These are phyloP conservation scores for Spermophilus dauricus DNA, from an alignment of 2,113 vertebrate species.

Conservation along the genomic window DNA sequence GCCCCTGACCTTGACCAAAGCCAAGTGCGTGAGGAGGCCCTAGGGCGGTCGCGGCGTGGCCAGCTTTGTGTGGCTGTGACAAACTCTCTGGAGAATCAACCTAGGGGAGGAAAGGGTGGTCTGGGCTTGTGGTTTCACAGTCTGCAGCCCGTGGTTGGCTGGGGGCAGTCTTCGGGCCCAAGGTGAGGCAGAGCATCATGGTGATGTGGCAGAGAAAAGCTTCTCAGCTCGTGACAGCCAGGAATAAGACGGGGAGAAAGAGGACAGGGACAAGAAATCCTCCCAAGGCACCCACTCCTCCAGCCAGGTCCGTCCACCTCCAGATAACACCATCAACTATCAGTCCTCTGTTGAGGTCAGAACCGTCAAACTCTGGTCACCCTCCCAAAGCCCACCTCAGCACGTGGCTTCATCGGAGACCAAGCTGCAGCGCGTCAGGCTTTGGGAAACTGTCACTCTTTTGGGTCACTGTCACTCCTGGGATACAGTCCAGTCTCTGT, in stretches of 20 bases:
- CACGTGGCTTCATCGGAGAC: too few species aligned
- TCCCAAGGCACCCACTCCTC: background rate
- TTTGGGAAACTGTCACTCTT: too few species aligned
- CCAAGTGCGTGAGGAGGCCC: background rate
- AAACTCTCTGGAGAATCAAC: background rate
- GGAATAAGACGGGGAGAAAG: background rate
- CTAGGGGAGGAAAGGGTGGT: background rate
- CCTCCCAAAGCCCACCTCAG: too few species aligned
- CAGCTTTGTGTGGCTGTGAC: background rate
- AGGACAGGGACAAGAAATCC: background rate
- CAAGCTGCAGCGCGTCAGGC: too few species aligned
- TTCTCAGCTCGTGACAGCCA: background rate
- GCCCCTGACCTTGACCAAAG: background rate
- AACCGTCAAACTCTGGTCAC: background rate
- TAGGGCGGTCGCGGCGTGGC: fast-evolving
- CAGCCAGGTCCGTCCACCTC: background rate
- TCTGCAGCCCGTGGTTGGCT: background rate
- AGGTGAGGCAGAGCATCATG: background rate
- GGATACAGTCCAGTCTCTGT: background rate
- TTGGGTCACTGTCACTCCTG: fast-evolving
- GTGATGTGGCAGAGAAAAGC: background rate
- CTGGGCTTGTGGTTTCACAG: background rate
- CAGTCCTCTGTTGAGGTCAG: background rate
- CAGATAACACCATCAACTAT: too few species aligned
- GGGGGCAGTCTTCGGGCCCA: background rate